These are phyloP conservation scores for Meteorus cinctellus DNA, from an alignment of 2,888 invertebrate genomes.

Conservation along the genomic window DNA sequence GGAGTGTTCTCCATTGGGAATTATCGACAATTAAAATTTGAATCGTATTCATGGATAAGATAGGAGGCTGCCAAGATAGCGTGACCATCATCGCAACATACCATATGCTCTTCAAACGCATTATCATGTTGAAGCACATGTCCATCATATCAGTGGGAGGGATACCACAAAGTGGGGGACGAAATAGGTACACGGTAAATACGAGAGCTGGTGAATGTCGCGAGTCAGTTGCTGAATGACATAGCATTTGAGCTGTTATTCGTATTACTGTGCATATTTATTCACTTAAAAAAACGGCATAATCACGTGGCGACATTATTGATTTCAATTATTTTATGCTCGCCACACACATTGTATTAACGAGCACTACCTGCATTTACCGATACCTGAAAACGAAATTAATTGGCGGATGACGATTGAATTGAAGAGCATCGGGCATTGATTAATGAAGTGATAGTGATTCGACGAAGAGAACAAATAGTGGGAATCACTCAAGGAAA, in stretches of 20 bases:
- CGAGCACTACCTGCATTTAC: background rate
- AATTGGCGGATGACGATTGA: background rate
- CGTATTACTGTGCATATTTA: constrained; percentile 7
- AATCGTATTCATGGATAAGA: too few relatives aligned
- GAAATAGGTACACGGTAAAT: constrained; percentile 58
- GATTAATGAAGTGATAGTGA: background rate
- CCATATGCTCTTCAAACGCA: background rate
- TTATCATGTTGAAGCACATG: background rate
- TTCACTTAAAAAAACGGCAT: constrained; percentile 4
- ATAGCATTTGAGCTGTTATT: constrained; percentile 21
- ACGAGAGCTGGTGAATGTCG: constrained; percentile 56
- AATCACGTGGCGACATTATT: constrained; percentile 13
- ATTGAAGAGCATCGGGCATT: background rate
- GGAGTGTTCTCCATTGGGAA: too few relatives aligned
- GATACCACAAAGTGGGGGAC: constrained; percentile 46
- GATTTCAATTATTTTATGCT: constrained; percentile 10
- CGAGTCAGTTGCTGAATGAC: constrained; percentile 56
- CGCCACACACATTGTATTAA: background rate
- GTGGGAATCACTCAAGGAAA: background rate
- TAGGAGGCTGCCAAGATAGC: too few relatives aligned
- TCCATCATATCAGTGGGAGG: background rate
- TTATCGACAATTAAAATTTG: too few relatives aligned
- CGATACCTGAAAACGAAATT: background rate
- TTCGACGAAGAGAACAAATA: background rate
- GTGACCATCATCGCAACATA: too few relatives aligned